Evolutionary conservation across 2,113 vertebrate genomes (phyloP).

Genomic region (Lethenteron camtschaticum): DNA sequence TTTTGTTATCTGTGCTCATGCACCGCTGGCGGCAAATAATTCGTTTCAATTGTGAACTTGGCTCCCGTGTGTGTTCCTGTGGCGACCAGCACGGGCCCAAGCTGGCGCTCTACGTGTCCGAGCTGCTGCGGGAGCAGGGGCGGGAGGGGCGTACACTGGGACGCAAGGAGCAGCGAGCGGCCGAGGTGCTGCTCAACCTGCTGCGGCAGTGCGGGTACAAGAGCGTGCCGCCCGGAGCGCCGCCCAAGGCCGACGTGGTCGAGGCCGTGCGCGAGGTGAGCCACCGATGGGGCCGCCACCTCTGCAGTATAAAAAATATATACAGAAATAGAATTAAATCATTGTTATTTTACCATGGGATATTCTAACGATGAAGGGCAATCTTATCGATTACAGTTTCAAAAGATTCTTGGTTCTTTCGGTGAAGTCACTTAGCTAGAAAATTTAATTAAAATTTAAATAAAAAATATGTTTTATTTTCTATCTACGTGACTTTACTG

Average conservation of each 20-base stretch:
- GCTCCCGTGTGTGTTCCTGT: constrained; percentile 7
- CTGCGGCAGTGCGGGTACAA: constrained; percentile 61
- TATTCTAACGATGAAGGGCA: neutral
- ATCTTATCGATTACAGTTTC: neutral
- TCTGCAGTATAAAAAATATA: neutral
- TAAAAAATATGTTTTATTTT: no score
- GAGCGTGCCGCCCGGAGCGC: constrained; percentile 34
- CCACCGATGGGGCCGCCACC: neutral
- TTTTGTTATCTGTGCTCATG: no score
- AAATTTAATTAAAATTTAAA: no score
- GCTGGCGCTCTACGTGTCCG: constrained; percentile 62
- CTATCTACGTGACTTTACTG: no score
- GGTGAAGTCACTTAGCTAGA: no score
- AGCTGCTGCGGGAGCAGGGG: constrained; percentile 53
- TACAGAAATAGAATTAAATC: neutral
- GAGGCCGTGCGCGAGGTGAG: constrained; percentile 59
- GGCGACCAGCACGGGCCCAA: constrained; percentile 64
- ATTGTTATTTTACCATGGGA: neutral
- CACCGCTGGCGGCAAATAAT: no score
- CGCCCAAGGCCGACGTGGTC: constrained; percentile 48
- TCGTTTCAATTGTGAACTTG: neutral
- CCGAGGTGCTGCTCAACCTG: constrained; percentile 42
- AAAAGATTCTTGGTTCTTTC: neutral
- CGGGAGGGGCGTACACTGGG: constrained; percentile 37
- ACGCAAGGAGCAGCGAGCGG: constrained; percentile 39